These are phyloP conservation scores for Phodopus roborovskii DNA, from an alignment of 2,113 vertebrate genomes.

Conservation along the genomic window DNA sequence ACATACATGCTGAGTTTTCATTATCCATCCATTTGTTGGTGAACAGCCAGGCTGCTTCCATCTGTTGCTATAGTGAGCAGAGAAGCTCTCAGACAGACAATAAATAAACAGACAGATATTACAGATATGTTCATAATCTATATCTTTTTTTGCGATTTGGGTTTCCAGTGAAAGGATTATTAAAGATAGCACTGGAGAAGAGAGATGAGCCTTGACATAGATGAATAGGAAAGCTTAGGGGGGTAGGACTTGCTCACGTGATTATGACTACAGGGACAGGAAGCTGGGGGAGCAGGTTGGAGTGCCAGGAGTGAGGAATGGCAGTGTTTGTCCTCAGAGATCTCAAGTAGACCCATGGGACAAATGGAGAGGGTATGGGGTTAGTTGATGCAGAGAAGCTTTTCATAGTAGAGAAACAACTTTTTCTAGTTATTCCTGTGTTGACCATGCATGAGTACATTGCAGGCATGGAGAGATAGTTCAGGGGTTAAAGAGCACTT, in stretches of 20 bases:
- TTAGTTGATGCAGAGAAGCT: neutral
- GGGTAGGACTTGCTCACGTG: neutral
- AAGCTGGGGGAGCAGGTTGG: neutral
- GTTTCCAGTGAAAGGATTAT: neutral
- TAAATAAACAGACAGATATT: neutral
- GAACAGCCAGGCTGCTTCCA: neutral
- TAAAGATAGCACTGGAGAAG: neutral
- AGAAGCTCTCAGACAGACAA: neutral
- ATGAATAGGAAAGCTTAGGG: neutral
- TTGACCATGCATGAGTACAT: neutral
- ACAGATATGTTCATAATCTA: neutral
- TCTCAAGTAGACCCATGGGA: neutral
- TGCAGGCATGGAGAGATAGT: neutral
- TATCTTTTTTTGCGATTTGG: neutral
- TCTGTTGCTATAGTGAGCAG: neutral
- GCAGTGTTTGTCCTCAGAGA: neutral
- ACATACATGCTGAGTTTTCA: neutral
- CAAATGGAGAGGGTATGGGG: no score
- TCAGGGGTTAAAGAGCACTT: neutral
- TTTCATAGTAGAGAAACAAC: neutral
- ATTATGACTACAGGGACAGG: neutral
- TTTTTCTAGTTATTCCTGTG: neutral
- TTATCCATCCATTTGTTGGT: neutral
- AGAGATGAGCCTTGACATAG: neutral
- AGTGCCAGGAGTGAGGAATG: no score